Evolutionary conservation across 2,888 invertebrate species (phyloP).

Genomic region (Andrena dorsata): DNA sequence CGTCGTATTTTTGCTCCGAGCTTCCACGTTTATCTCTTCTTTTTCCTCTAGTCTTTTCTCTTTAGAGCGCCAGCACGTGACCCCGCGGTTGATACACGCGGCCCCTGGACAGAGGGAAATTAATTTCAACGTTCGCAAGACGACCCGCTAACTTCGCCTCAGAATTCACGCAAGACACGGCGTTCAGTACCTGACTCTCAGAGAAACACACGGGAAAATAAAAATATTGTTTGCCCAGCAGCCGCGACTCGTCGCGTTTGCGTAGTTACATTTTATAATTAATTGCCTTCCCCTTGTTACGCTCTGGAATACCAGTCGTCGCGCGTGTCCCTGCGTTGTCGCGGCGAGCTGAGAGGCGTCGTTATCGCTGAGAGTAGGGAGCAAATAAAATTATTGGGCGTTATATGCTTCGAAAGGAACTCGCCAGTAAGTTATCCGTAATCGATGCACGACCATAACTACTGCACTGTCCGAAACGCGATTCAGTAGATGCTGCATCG

Average conservation of each 20-base stretch:
- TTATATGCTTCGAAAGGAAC: not conserved
- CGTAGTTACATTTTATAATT: conserved; percentile 48
- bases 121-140: conserved; percentile 55
- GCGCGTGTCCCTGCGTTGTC: not conserved
- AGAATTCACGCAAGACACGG: conserved; percentile 48
- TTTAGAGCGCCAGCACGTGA: not conserved
- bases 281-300: conserved; percentile 33
- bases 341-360: not conserved
- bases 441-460: not conserved
- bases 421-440: not conserved
- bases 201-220: conserved; percentile 35
- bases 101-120: conserved; percentile 46
- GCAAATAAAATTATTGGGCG: too few relatives aligned
- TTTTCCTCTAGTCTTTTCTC: not conserved
- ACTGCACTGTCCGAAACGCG: not conserved
- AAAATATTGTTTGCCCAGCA: conserved; percentile 22
- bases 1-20: conserved; percentile 17
- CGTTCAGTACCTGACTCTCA: not conserved
- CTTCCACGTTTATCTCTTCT: not conserved
- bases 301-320: not conserved
- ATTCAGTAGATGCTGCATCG: conserved; percentile 8
- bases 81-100: conserved; percentile 28
- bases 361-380: not conserved
- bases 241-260: conserved; percentile 13
- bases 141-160: conserved; percentile 36